Conservation (phyloP, 2,888 invertebrate species). For the Zele albiditarsus region DNA sequence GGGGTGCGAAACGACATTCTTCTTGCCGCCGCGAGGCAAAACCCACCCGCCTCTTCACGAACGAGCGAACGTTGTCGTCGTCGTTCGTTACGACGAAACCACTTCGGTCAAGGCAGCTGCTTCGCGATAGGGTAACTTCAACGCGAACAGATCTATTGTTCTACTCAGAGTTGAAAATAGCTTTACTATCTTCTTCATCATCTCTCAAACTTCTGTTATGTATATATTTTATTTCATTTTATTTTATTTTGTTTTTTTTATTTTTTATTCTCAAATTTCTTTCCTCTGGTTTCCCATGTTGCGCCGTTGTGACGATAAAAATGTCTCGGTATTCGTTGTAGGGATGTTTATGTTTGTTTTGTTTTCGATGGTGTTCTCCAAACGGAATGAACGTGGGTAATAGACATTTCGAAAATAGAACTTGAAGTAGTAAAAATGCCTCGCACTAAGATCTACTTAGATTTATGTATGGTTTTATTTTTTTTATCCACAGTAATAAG, state of each 20-base stretch:
- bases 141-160: slow-evolving; percentile 32
- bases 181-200: slow-evolving; percentile 2
- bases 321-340: neutral
- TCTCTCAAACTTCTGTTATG: neutral
- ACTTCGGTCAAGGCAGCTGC: slow-evolving; percentile 36
- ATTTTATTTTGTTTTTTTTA: slow-evolving; percentile 21
- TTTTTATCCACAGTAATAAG: neutral
- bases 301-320: neutral
- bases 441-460: neutral
- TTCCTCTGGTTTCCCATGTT: neutral
- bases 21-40: slow-evolving; percentile 23
- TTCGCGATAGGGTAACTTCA: slow-evolving; percentile 31
- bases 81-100: slow-evolving; percentile 29
- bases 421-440: neutral
- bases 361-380: too few relatives aligned
- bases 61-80: neutral
- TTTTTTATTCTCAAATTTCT: slow-evolving; percentile 4
- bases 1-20: slow-evolving; percentile 1
- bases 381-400: neutral
- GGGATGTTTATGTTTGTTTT: neutral
- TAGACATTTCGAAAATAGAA: slow-evolving; percentile 1
- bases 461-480: slow-evolving; percentile 9
- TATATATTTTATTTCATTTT: slow-evolving; percentile 25
- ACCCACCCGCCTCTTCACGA: neutral
- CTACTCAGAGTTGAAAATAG: slow-evolving; percentile 1